Evolutionary conservation across 2,797 vertebrate genomes (phyloP).

Genomic region (Hoplostethus atlanticus): DNA sequence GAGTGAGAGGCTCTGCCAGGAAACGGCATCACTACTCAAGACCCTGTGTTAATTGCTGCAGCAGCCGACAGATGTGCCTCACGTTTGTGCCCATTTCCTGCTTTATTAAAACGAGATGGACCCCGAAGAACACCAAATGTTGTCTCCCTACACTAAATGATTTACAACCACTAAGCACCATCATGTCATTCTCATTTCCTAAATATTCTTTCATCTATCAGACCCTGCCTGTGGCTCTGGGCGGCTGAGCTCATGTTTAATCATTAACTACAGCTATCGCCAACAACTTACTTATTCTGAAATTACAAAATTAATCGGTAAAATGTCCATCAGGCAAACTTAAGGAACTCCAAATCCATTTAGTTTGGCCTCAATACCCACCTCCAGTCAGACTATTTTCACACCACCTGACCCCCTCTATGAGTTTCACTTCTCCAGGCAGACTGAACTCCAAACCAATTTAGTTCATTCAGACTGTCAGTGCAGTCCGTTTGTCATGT

Average conservation of each 20-base stretch:
- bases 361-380: background rate
- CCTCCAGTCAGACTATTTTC: background rate
- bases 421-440: conserved; percentile 20
- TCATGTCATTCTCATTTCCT: conserved; percentile 57
- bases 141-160: conserved; percentile 69
- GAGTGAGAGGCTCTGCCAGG: conserved; percentile 65
- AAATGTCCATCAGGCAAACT: conserved; percentile 3
- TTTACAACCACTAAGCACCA: conserved; percentile 59
- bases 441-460: conserved; percentile 30
- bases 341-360: conserved; percentile 3
- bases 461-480: conserved; percentile 23
- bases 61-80: conserved; percentile 80
- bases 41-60: conserved; percentile 73
- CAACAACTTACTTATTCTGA: conserved; percentile 8
- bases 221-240: conserved; percentile 37
- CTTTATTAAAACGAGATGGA: conserved; percentile 73
- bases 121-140: conserved; percentile 70
- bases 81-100: conserved; percentile 71
- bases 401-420: background rate
- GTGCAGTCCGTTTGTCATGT: conserved; percentile 34
- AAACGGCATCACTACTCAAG: conserved; percentile 46
- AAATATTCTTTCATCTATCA: conserved; percentile 31
- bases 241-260: conserved; percentile 46
- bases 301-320: conserved; percentile 16
- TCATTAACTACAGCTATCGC: conserved; percentile 26